A percentile compares a stretch with the other conserved stretches of the same genome.
phyloP scores from a whole-genome alignment of 2,797 vertebrate species.

The Dryobates pubescens region DNA sequence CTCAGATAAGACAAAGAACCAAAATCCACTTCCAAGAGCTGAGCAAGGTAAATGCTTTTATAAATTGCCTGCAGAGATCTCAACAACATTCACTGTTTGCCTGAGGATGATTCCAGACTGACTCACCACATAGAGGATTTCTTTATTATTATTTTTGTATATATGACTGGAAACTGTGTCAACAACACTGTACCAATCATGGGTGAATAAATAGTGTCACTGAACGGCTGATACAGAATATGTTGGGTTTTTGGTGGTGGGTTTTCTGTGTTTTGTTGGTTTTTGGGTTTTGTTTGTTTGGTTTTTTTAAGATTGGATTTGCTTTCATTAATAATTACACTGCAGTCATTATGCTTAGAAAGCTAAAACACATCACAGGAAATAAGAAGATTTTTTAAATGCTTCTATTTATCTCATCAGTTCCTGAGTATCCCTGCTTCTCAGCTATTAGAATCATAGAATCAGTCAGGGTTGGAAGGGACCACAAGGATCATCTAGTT shows the following conservation, averaged over 20 bases:
- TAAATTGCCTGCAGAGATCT: conserved; percentile 11
- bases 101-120: neutral
- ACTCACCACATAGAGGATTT: neutral
- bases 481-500: too few species aligned
- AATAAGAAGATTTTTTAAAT: neutral
- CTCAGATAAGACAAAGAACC: neutral
- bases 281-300: too few species aligned
- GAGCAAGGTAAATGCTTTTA: conserved; percentile 47
- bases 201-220: neutral
- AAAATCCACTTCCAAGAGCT: neutral
- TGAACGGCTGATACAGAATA: neutral
- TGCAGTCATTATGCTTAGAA: neutral
- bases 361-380: neutral
- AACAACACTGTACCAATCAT: neutral
- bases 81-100: neutral
- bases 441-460: neutral
- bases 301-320: neutral
- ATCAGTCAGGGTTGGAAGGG: too few species aligned
- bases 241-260: too few species aligned
- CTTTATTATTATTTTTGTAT: neutral
- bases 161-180: neutral
- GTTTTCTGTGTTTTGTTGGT: too few species aligned
- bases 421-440: neutral
- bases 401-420: neutral
- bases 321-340: neutral